These are phyloP conservation scores for Tricholaema leucomelas DNA, from an alignment of 2,113 vertebrate species.

Conservation along the genomic window DNA sequence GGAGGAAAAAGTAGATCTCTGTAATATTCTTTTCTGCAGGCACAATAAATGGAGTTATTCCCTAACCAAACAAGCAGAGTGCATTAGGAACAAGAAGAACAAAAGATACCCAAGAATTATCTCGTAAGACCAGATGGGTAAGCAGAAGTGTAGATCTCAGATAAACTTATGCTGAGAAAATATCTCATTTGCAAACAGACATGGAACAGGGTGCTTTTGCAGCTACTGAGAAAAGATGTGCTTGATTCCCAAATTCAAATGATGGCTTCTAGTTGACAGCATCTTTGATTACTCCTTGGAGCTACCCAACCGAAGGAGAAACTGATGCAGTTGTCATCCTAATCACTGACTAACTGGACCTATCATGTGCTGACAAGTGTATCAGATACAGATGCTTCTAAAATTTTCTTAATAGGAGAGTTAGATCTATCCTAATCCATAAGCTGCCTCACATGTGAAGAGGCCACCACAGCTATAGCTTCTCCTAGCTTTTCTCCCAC, in stretches of 20 bases:
- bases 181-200: constrained; percentile 20
- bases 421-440: background rate
- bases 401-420: background rate
- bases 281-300: constrained; percentile 8
- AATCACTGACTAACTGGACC: background rate
- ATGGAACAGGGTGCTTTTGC: background rate
- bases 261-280: constrained; percentile 14
- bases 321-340: background rate
- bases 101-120: constrained; percentile 13
- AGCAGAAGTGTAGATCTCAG: background rate
- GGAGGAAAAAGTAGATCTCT: background rate
- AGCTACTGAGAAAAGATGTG: background rate
- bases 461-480: background rate
- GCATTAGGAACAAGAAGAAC: background rate
- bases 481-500: background rate
- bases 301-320: background rate
- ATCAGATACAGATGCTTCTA: constrained; percentile 34
- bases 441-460: background rate
- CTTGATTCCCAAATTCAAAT: constrained; percentile 10
- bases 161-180: constrained; percentile 40
- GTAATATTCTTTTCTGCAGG: background rate
- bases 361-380: constrained; percentile 7
- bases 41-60: background rate
- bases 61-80: background rate
- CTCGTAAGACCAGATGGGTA: background rate